Evolutionary conservation across 1,140 invertebrate genomes (phyloP), one percentile per base, ranked within the genome.

Genomic region (Psix sp.): DNA sequence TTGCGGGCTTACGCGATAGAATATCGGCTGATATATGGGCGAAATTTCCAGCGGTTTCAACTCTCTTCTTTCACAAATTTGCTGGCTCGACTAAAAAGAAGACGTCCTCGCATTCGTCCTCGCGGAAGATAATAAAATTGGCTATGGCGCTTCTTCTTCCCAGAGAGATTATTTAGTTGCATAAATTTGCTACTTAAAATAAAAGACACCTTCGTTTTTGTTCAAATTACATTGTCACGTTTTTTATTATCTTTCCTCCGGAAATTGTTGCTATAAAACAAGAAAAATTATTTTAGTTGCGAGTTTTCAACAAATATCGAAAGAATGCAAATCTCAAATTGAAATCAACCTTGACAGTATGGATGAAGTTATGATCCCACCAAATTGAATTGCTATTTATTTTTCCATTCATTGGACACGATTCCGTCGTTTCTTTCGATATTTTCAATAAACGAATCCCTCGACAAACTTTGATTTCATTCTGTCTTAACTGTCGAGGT

Each of bases 1-100:
- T 38, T 17, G 11, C 31, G 33, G n/a, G 48, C 10, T 20, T 15
- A 18, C 15, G 17, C 56, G 46, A 65, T 56, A 39, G 68, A 65
- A 60, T 65, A 52, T 52, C 52, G 38, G 43, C 18, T 4, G 24
- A 72, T 52, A 60, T 60, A 60, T 60, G 33, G 16, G 29, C 18
- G 4, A 62, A 51, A 65, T 72, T 65, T 54, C 48, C 60, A n/a
- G 59, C 24, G 51, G 51, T 42, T 59, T 65, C 52, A 31, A 56
- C 60, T 73, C 54, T 57, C 35, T 66, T 66, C 46, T 59, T 56
- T 49, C 26, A 26, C 52, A 52, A 67, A 67, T 74, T 74, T 40
- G 71, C 62, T 43, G 48, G 56, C 62, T 62, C 54, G 56, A 24
- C 60, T 38, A 62, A 60, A 73, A 66, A 56, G 33, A 52, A 39